phyloP scores from a whole-genome alignment of 2,113 vertebrate genomes.

The Platycercus adscitus region DNA sequence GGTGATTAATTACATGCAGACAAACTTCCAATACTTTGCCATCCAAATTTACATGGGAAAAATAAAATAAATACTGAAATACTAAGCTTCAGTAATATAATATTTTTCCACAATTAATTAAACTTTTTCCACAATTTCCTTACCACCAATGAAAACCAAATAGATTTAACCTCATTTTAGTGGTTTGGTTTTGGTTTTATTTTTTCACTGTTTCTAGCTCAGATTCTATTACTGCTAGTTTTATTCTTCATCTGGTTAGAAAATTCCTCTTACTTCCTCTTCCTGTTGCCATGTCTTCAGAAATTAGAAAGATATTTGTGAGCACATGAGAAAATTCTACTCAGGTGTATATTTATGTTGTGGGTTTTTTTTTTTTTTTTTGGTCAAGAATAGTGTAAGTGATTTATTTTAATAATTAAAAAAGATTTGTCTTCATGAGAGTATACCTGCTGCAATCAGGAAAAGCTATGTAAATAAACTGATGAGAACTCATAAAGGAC shows the following conservation, averaged over 20 bases:
- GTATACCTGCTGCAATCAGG: not conserved
- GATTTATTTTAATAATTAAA: not conserved
- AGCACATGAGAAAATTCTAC: not conserved
- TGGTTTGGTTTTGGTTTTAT: fast-evolving
- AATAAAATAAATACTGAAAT: not conserved
- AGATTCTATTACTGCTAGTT: not conserved
- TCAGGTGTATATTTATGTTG: not conserved
- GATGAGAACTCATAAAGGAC: not conserved
- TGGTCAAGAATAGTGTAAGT: not conserved
- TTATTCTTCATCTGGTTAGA: not conserved
- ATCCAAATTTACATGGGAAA: not conserved
- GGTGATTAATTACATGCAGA: fast-evolving
- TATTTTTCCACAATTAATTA: not conserved
- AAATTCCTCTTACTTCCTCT: not conserved
- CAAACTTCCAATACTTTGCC: not conserved
- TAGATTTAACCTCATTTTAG: not conserved
- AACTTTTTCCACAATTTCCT: not conserved
- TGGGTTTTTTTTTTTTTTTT: not conserved
- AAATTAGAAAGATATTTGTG: not conserved
- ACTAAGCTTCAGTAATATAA: not conserved
- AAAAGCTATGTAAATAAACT: not conserved
- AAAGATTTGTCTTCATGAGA: not conserved
- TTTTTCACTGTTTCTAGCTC: not conserved
- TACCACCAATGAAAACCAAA: not conserved
- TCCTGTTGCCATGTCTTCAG: not conserved